Conservation (phyloP, 2,797 vertebrate genomes). For the Coendou prehensilis region DNA sequence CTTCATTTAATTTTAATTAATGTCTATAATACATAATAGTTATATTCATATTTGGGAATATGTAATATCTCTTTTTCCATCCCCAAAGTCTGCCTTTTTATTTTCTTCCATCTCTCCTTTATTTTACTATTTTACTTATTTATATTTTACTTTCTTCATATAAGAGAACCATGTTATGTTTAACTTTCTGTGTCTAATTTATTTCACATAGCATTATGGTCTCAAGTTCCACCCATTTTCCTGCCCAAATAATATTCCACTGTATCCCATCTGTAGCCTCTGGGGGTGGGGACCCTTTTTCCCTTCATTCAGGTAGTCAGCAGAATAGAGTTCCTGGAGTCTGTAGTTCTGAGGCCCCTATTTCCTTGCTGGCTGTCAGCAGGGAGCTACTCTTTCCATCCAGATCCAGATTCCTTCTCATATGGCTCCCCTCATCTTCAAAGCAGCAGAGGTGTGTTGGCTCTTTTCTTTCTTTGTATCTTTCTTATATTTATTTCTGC, state of each 20-base stretch:
- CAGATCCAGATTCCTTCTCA: background rate
- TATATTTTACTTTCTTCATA: background rate
- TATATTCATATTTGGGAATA: background rate
- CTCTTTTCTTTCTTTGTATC: background rate
- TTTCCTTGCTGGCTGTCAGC: background rate
- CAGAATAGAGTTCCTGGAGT: background rate
- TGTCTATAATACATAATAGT: background rate
- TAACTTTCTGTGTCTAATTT: background rate
- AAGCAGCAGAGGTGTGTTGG: background rate
- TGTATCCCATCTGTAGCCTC: background rate
- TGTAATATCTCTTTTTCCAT: background rate
- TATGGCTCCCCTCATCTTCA: background rate
- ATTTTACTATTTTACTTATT: background rate
- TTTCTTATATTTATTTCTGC: background rate
- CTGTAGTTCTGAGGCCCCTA: background rate
- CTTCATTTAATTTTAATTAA: background rate
- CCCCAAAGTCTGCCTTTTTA: background rate
- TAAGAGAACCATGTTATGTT: background rate
- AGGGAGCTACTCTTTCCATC: background rate
- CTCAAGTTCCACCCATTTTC: background rate
- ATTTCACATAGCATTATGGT: background rate
- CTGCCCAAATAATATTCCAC: background rate
- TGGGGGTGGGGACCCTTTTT: background rate
- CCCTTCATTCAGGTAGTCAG: background rate
- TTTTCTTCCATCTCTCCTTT: background rate